Evolutionary conservation across 2,113 vertebrate genomes (phyloP).

Genomic region (Sciurus niger): DNA sequence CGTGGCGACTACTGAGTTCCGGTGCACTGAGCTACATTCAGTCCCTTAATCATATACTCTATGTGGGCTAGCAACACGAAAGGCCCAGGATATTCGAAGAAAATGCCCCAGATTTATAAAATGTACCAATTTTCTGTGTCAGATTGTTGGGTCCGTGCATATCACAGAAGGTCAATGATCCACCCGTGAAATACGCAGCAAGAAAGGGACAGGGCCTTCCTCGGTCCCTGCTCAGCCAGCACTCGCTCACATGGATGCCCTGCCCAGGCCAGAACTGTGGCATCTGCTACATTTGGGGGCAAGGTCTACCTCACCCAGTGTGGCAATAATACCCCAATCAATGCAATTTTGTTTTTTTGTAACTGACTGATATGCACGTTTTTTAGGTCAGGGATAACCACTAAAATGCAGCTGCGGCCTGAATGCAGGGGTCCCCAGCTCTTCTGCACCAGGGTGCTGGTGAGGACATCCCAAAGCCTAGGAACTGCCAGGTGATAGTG

Average conservation of each 20-base stretch:
- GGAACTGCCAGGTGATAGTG: not conserved
- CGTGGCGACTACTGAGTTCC: not conserved
- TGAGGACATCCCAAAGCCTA: not conserved
- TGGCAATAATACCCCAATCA: not conserved
- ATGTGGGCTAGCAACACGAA: not conserved
- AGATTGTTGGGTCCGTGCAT: not conserved
- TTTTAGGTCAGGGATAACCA: not conserved
- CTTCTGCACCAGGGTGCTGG: not conserved
- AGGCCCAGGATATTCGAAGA: not conserved
- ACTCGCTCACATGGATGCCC: accelerated
- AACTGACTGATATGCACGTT: not conserved
- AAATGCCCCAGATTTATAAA: not conserved
- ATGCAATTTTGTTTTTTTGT: not conserved
- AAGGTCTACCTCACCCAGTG: too few species aligned
- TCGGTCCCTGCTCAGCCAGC: too few species aligned
- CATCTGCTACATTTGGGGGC: not conserved
- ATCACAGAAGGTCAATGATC: too few species aligned
- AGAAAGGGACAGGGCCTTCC: not conserved
- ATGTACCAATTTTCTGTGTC: not conserved
- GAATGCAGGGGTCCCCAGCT: not conserved
- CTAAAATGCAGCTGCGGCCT: not conserved
- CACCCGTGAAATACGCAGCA: not conserved
- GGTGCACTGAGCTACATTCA: not conserved
- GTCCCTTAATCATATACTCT: not conserved
- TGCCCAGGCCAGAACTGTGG: not conserved